A percentile compares a stretch with the other conserved stretches of the same genome.
Evolutionary conservation across 2,888 invertebrate species (phyloP).

Genomic region (Tanypteryx hageni): DNA sequence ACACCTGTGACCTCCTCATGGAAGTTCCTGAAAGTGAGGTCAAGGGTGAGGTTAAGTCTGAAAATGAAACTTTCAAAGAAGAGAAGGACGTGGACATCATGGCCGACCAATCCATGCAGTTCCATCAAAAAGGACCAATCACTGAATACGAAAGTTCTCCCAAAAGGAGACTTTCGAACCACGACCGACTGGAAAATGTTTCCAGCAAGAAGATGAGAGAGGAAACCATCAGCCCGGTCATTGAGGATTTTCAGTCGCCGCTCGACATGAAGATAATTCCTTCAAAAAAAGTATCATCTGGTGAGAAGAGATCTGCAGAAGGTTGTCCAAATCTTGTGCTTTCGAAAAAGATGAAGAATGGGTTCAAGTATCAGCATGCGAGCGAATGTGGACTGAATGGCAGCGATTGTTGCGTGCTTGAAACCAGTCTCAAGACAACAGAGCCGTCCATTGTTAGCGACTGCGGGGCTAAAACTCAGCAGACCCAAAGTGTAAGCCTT

Average conservation of each 20-base stretch:
- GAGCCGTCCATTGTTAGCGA: constrained; percentile 58
- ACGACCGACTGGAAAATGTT: constrained; percentile 34
- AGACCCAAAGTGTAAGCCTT: constrained; percentile 36
- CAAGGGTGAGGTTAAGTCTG: constrained; percentile 49
- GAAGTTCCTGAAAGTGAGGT: constrained; percentile 51
- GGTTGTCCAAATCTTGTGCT: neutral
- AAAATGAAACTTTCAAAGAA: constrained; percentile 47
- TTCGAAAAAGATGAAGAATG: constrained; percentile 49
- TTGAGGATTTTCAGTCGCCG: constrained; percentile 20
- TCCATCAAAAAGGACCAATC: constrained; percentile 28
- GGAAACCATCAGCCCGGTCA: constrained; percentile 20
- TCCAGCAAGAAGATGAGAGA: constrained; percentile 42
- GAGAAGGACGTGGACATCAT: constrained; percentile 46
- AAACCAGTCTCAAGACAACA: constrained; percentile 39
- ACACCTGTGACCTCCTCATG: constrained; percentile 20
- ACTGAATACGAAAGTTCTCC: constrained; percentile 2
- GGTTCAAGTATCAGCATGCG: constrained; percentile 45
- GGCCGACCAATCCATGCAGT: constrained; percentile 43
- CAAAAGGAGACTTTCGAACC: constrained; percentile 50
- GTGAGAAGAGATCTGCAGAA: constrained; percentile 23
- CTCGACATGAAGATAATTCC: constrained; percentile 27
- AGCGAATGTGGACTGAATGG: constrained; percentile 39
- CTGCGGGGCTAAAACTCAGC: constrained; percentile 41
- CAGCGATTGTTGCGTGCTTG: constrained; percentile 34
- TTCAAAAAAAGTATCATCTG: constrained; percentile 21